Base-by-base conservation (phyloP, 2,797 vertebrate genomes). In the Peromyscus melanophrys region DNA sequence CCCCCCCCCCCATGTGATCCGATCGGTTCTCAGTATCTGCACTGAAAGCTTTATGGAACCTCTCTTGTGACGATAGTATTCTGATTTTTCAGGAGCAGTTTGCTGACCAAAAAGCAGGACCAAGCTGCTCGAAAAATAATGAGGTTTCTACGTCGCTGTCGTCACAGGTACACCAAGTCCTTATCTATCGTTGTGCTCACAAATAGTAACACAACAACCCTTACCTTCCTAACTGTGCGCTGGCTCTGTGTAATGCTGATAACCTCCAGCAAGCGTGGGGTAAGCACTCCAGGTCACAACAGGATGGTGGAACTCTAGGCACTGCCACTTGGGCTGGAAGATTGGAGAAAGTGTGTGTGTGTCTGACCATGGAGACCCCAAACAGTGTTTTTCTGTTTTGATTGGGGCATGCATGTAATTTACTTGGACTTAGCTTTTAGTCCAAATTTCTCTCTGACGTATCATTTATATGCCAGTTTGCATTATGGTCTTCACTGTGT, bases 101-200 rank as follows among this genome's bases (percentile, higher is more conserved):
- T 99, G 98, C 99, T 99, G 98, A 99, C 99, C 97, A 99, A 99
- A 99, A 99, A 99, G 98, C 99, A 99, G 98, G 99, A 99, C 98
- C 99, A 99, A 98, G 99, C 99, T 98, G 99, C 99, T 98, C 99
- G 99, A 98, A 99, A 99, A 98, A 99, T 99, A 97, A 99, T 99
- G 99, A 99, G 99, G 98, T 99, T 99, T 98, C 99, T 99, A 94
- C 99, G 99, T 96, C 99, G 99, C 98, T 99, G 99, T 98, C 99
- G 99, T 98, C 99, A 99, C 99, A 99, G 99, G 99, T 99, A 98
- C 91, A 94, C 80, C 43, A 0, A 59, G 46, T 46, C 0, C 52
- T 93, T 73, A 63, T 83, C 27, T 61, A 1, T 4, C 23, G 3
- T 49, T 82, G 87, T 80, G 8, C 2, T 76, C 97, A 8, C 85